A percentile compares a stretch with the other conserved stretches of the same genome.
These are phyloP conservation scores for Bombylius major DNA, from an alignment of 2,888 invertebrate species.

Conservation along the genomic window DNA sequence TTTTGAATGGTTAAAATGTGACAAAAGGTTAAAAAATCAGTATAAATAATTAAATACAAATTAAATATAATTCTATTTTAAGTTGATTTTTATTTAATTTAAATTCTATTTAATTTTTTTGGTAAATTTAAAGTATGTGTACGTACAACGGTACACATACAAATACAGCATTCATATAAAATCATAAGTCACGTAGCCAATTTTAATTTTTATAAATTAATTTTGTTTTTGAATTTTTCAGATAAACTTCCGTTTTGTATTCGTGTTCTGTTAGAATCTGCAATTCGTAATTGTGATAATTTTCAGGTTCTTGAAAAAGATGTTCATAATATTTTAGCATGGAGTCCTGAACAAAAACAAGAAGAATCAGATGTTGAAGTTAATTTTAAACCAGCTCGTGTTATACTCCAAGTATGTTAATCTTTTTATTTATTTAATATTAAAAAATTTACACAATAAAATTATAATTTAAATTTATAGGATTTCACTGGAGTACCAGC, in stretches of 20 bases:
- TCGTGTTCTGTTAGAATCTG: conserved; percentile 85
- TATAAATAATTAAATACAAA: too few species aligned
- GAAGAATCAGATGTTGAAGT: conserved; percentile 62
- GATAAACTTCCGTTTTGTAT: conserved; percentile 83
- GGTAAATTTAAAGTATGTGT: too few species aligned
- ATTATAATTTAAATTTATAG: conserved; percentile 35
- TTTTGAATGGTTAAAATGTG: too few species aligned
- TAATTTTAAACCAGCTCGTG: conserved; percentile 90
- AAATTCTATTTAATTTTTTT: too few species aligned
- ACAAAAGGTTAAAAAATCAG: background rate
- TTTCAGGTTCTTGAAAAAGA: conserved; percentile 80
- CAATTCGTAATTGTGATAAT: conserved; percentile 90
- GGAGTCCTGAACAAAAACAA: conserved; percentile 48
- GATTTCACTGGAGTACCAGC: conserved; percentile 96
- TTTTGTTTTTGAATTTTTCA: conserved; percentile 25
- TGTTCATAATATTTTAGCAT: conserved; percentile 77
- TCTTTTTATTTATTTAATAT: background rate
- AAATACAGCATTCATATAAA: too few species aligned
- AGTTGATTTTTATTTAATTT: too few species aligned
- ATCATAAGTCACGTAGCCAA: background rate
- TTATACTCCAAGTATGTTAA: conserved; percentile 71
- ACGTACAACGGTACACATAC: too few species aligned
- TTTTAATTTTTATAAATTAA: background rate
- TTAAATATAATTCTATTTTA: too few species aligned
- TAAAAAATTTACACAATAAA: background rate